Base-by-base conservation (phyloP, 2,113 vertebrate genomes). In the Saccopteryx leptura region DNA sequence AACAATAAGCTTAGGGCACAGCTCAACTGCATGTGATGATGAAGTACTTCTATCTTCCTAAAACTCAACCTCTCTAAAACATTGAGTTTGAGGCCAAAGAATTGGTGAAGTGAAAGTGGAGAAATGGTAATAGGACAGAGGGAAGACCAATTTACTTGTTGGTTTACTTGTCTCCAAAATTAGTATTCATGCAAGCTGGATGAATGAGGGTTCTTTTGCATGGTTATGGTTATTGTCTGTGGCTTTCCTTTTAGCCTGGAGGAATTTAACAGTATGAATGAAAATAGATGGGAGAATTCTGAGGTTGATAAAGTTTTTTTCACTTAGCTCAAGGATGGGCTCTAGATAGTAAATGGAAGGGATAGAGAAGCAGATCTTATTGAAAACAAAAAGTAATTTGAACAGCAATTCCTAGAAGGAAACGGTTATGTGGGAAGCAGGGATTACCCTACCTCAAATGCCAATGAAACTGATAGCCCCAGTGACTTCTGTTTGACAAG, bases 401-500 rank as follows among this genome's bases (percentile, higher is more conserved):
- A 95, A 93, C 9, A 72, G 26, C 10, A 82, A 74, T 96, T 91
- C 74, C 78, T 94, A 83, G 78, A 96, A 96, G 87, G 88, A 85
- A 86, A 76, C 4, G 12, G 33, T 80, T 95, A 80, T 68, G 28
- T 89, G 86, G 85, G 89, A 88, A 76, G 48, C 78, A 75, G 75
- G 83, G 82, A 95, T 98, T 97, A 96, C 76, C 90, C 56, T 60
- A 79, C 52, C 82, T 85, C 71, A 95, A 88, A 93, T 28, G 48
- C 84, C 65, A 75, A 46, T 80, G 96, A 92, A 97, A 82, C 74
- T 48, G 91, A 96, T 82, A 96, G 68, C 52, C 54, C 7, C 0
- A 71, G 28, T 91, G 94, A 82, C 91, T 96, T 96, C 79, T 95
- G 82, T 95, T 96, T 97, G 97, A 97, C 93, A 94, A 89, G 83